These are phyloP conservation scores for Maccullochella peelii DNA, from an alignment of 2,113 vertebrate species.

Conservation along the genomic window DNA sequence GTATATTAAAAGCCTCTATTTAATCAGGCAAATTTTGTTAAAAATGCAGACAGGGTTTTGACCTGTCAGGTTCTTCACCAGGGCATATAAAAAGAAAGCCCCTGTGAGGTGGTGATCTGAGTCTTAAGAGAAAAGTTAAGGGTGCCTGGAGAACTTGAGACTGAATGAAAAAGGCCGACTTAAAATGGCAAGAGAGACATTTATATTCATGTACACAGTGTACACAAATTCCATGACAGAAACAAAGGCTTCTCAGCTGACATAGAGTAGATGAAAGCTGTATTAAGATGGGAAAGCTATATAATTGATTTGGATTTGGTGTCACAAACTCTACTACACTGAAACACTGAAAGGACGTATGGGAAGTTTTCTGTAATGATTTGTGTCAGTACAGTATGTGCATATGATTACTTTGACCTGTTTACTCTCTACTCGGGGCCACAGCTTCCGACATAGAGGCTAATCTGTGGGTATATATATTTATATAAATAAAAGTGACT, in stretches of 20 bases:
- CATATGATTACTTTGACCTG: too few relatives aligned
- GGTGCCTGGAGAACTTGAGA: not conserved
- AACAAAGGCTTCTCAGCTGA: not conserved
- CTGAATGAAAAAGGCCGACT: not conserved
- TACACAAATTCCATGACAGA: not conserved
- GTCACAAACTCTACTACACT: too few relatives aligned
- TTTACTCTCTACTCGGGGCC: too few relatives aligned
- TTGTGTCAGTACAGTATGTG: too few relatives aligned
- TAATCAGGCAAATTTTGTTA: not conserved
- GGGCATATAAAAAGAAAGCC: too few relatives aligned
- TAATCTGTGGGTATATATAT: too few relatives aligned
- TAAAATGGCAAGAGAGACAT: not conserved
- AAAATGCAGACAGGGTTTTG: not conserved
- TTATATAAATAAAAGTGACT: not conserved
- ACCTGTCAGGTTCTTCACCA: not conserved
- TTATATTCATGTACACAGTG: not conserved
- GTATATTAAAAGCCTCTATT: constrained; percentile 1
- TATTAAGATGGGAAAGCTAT: not conserved
- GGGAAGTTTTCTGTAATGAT: too few relatives aligned
- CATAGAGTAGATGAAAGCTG: not conserved
- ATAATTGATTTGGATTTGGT: too few relatives aligned
- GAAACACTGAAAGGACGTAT: too few relatives aligned
- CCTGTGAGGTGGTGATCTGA: not conserved
- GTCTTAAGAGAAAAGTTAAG: too few relatives aligned
- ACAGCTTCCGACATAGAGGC: too few relatives aligned